Conservation (phyloP, 2,113 vertebrate species). For the Proteles cristata region DNA sequence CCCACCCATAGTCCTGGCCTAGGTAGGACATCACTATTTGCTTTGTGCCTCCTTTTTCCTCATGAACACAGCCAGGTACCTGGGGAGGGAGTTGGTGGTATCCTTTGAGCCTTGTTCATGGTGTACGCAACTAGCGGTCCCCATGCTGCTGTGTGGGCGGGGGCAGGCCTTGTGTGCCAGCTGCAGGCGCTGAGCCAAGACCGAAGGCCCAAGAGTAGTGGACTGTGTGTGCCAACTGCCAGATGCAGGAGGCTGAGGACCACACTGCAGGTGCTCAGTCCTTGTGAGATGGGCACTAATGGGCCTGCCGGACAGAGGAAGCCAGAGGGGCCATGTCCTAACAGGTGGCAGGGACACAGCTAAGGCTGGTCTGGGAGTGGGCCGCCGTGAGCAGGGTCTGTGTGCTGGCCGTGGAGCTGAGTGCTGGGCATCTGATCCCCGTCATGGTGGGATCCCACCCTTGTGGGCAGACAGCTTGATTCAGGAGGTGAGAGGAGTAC, state of each 20-base stretch:
- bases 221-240: background rate
- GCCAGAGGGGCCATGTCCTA: background rate
- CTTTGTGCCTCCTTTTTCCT: background rate
- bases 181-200: background rate
- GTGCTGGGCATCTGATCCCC: background rate
- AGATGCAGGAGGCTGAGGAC: rapidly evolving
- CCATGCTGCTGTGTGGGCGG: too few relatives aligned
- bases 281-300: background rate
- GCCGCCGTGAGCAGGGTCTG: too few relatives aligned
- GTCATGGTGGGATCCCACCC: background rate
- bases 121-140: too few relatives aligned
- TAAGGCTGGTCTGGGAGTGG: background rate
- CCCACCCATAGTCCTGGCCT: too few relatives aligned
- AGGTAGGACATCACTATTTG: background rate
- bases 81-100: background rate
- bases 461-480: background rate
- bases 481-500: background rate
- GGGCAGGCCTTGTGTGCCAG: background rate
- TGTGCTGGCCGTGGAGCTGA: background rate
- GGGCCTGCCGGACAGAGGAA: background rate
- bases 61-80: background rate
- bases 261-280: background rate
- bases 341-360: too few relatives aligned
- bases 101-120: background rate
- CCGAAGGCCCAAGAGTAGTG: background rate